Base-by-base conservation (phyloP, 2,113 vertebrate genomes). In the Passer montanus region DNA sequence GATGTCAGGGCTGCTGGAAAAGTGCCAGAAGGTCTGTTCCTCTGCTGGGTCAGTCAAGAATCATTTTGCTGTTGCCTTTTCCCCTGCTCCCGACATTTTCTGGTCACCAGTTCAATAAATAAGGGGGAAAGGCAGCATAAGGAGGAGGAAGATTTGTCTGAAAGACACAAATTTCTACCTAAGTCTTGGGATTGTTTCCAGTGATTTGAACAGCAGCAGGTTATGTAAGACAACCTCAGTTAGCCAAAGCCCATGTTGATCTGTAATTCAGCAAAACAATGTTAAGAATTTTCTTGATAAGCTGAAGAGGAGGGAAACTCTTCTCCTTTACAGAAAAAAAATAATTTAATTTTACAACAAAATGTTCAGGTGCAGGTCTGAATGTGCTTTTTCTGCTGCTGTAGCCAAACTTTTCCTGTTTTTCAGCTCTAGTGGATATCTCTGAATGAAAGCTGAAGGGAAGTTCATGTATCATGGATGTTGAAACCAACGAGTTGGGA, bases 1-100 rank as follows among this genome's bases (percentile, higher is more conserved):
- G 1, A 24, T 89, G 84, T 87, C 84, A 95, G 53, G 30, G 49
- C 66, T 82, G 22, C 62, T 93, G 89, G 74, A 93, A 89, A 89
- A 72, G 14, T 56, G 62, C 58, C 91, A 93, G 60, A 50, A 92
- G 24, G 22, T 84, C 73, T 93, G 33, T 30, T 94, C 55, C 39
- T 89, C 72, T 83, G 41, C 59, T 93, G 58, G 43, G 35, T 67
- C 64, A 83, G 58, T 77, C 59, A 90, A 88, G 50, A 90, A 83
- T 70, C 73, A 31, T 14, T 77, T 47, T 76, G 19, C 41, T 89
- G 21, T 5, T 44, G 13, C 0, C 15, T 39, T 58, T 21, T 62
- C 1, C 20, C 39, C 35, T 41, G 39, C 39, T 33, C 16, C 17
- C 26, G 35, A 19, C 14, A 10, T 58, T 87, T 94, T 79, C 46